These are phyloP conservation scores for Thaumatotibia leucotreta DNA, from an alignment of 1,140 invertebrate genomes.

Conservation along the genomic window DNA sequence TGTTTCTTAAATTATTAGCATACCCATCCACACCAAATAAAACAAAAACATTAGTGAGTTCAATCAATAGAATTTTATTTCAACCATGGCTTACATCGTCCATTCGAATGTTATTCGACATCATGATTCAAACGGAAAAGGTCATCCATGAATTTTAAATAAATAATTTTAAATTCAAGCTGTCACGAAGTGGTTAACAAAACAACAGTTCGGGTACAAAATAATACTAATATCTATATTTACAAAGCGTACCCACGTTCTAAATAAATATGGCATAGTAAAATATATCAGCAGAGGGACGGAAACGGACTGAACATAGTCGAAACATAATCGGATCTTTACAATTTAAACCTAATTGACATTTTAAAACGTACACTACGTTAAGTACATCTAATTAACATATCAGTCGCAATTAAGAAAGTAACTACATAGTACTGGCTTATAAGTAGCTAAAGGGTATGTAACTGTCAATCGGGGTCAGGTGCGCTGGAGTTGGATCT, in stretches of 20 bases:
- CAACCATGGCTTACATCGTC: conserved; percentile 64
- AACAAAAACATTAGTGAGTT: conserved; percentile 24
- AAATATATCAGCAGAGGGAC: not conserved
- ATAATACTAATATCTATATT: conserved; percentile 48
- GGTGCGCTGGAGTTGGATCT: conserved; percentile 34
- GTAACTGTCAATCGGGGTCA: conserved; percentile 41
- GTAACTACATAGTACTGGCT: conserved; percentile 53
- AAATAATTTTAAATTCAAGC: conserved; percentile 56
- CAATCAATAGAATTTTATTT: conserved; percentile 26
- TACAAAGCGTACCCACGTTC: conserved; percentile 47
- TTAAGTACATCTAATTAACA: conserved; percentile 47
- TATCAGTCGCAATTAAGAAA: conserved; percentile 64
- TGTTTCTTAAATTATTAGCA: too few species aligned
- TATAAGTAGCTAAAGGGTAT: conserved; percentile 28
- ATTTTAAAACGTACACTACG: conserved; percentile 28
- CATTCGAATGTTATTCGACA: conserved; percentile 55
- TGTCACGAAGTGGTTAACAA: conserved; percentile 38
- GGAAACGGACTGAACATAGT: not conserved
- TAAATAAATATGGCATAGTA: conserved; percentile 44
- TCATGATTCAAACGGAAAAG: conserved; percentile 68
- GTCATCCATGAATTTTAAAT: conserved; percentile 58
- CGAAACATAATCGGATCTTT: not conserved
- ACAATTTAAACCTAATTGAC: conserved; percentile 18
- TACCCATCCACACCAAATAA: too few species aligned
- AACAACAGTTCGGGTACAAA: conserved; percentile 37